These are phyloP conservation scores for Nemoura dubitans DNA, from an alignment of 2,888 invertebrate genomes.

Conservation along the genomic window DNA sequence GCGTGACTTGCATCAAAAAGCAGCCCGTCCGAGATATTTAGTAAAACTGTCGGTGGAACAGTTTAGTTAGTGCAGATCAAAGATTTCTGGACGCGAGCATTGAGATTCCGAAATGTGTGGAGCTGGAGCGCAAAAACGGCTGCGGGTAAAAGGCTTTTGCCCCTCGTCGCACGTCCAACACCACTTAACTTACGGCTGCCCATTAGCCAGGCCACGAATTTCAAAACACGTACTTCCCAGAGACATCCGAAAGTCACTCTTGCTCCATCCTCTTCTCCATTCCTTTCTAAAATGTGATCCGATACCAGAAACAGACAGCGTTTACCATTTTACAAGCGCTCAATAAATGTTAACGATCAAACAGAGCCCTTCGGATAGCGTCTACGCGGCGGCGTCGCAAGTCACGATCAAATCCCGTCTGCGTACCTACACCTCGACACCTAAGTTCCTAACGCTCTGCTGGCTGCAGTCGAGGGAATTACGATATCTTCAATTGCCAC, in stretches of 20 bases:
- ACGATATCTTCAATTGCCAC: slow-evolving; percentile 17
- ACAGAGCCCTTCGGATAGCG: neutral
- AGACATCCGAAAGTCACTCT: neutral
- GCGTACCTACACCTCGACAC: neutral
- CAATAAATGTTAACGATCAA: slow-evolving; percentile 26
- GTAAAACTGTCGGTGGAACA: slow-evolving; percentile 16
- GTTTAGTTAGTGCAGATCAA: neutral
- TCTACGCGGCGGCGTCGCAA: neutral
- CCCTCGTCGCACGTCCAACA: neutral
- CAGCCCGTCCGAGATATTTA: neutral
- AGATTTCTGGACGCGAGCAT: slow-evolving; percentile 8
- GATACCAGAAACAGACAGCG: slow-evolving; percentile 16
- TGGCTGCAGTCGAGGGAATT: neutral
- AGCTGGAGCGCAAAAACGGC: neutral
- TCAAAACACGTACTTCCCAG: slow-evolving; percentile 25
- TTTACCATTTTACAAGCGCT: slow-evolving; percentile 33
- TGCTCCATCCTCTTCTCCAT: no score
- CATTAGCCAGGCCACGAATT: slow-evolving; percentile 24
- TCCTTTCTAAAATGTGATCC: neutral
- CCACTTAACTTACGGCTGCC: slow-evolving; percentile 10
- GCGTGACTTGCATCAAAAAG: slow-evolving; percentile 16
- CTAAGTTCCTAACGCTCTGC: neutral
- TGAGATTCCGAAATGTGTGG: neutral
- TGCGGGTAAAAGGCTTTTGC: neutral
- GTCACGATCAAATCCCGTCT: slow-evolving; percentile 1